Percentiles rank a stretch among this genome's conserved stretches.
Conservation (phyloP, 1,140 invertebrate species). For the Vanessa atalanta region DNA sequence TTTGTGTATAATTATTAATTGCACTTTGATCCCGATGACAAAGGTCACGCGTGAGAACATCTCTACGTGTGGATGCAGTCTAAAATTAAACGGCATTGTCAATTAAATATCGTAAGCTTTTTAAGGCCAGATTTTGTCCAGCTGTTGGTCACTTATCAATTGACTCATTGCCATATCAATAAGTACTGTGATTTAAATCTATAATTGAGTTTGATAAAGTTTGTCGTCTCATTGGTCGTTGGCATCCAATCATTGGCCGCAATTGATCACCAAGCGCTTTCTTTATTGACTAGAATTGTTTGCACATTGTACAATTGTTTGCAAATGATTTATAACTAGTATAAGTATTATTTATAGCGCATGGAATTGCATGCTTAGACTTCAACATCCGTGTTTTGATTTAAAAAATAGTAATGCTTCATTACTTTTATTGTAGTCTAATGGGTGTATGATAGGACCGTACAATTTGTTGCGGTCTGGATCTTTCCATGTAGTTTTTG, state of each 20-base stretch:
- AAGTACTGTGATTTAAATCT: not conserved
- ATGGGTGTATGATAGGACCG: not conserved
- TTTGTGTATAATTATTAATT: no score
- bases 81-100: no score
- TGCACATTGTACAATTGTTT: constrained; percentile 23
- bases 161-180: not conserved
- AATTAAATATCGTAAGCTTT: no score
- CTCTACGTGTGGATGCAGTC: no score
- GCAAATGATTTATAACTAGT: constrained; percentile 18
- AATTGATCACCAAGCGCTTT: constrained; percentile 20
- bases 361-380: not conserved
- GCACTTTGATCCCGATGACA: no score
- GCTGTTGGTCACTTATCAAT: not conserved
- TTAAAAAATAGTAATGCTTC: constrained; percentile 7
- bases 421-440: not conserved
- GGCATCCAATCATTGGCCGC: constrained; percentile 7
- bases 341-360: not conserved
- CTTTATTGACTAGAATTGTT: constrained; percentile 23
- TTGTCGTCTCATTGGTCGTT: constrained; percentile 7
- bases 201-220: constrained; percentile 8
- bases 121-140: not conserved
- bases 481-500: not conserved
- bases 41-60: no score
- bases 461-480: not conserved
- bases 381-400: not conserved